Evolutionary conservation across 2,888 invertebrate genomes (phyloP), one percentile per base, ranked within the genome.

Genomic region (Rutpela maculata): DNA sequence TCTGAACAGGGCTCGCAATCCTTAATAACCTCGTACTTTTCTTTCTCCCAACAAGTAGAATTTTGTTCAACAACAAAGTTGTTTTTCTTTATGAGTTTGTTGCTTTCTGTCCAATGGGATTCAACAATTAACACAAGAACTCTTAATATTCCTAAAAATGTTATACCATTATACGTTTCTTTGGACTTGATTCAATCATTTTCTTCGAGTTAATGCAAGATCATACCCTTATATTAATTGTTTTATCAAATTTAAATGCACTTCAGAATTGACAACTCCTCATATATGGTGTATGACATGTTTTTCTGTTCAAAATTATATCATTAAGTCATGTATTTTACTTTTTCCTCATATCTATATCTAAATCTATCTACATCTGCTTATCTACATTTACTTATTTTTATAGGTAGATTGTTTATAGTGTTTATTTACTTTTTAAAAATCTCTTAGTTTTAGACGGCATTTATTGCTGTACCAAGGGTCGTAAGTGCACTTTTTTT

Each of bases 1-100:
- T n/a, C 94, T 88, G 95, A 93, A 89, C 97, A 97, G n/a, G 95
- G 95, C 90, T 96, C 95, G 85, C 97, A 97, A 89, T 95, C 95
- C 84, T 93, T 93, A 19, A 95, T 91, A 19, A 96, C 91, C 80
- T 93, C 92, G 84, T 93, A 96, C 18, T 93, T 91, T 87, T 96
- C 96, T 78, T 93, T 92, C 69, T 93, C 90, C 92, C 94, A 94
- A 88, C 97, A 97, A 11, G 94, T 95, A 0, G 95, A 94, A 88
- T 95, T 96, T 83, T 95, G 95, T 88, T 95, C 95, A 15, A 94
- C 90, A 10, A 94, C 91, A 87, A 94, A 94, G 43, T 93, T 93
- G 83, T 93, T 93, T 85, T 91, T 93, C 84, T 91, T 92, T 15
- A 62, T 74, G 80, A 79, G 82, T 75, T 82, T 87, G 18, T 91